Conservation (phyloP, 2,797 vertebrate species). For the Borostomias antarcticus region DNA sequence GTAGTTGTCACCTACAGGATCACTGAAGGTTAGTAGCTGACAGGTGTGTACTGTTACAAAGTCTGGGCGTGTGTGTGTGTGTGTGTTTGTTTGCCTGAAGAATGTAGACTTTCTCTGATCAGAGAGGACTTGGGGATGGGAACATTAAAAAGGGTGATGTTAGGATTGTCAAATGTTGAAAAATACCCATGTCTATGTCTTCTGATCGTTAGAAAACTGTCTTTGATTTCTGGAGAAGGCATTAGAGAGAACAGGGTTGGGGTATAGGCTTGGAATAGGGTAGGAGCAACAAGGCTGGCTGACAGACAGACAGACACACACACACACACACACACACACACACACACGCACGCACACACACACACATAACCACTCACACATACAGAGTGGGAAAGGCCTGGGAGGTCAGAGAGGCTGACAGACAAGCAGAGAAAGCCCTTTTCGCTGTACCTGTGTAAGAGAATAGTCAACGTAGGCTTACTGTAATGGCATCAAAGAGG, state of each 20-base stretch:
- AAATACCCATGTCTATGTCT: conserved; percentile 16
- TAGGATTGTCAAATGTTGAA: conserved; percentile 60
- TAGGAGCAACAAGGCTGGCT: conserved; percentile 52
- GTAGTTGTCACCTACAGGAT: conserved; percentile 40
- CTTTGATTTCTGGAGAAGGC: conserved; percentile 54
- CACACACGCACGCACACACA: conserved; percentile 52
- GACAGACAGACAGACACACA: conserved; percentile 25
- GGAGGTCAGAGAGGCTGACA: conserved; percentile 46
- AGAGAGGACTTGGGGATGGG: conserved; percentile 23
- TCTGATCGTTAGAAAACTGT: conserved; percentile 45
- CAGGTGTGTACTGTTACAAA: conserved; percentile 35
- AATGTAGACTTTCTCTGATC: conserved; percentile 34
- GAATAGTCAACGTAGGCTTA: conserved; percentile 52
- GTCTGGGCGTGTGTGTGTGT: conserved; percentile 12
- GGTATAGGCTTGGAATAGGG: conserved; percentile 47
- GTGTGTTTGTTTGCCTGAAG: conserved; percentile 18
- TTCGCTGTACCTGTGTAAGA: conserved; percentile 67
- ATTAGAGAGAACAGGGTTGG: conserved; percentile 50
- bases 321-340: conserved; percentile 15
- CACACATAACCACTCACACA: conserved; percentile 35
- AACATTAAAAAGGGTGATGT: conserved; percentile 40
- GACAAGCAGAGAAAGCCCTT: conserved; percentile 73
- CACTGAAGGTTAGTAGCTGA: conserved; percentile 51
- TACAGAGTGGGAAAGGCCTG: conserved; percentile 54
- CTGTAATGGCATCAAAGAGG: conserved; percentile 52